Percentiles rank a stretch among this genome's conserved stretches.
Conservation (phyloP, 1,140 invertebrate species). For the Sesamia nonagrioides region DNA sequence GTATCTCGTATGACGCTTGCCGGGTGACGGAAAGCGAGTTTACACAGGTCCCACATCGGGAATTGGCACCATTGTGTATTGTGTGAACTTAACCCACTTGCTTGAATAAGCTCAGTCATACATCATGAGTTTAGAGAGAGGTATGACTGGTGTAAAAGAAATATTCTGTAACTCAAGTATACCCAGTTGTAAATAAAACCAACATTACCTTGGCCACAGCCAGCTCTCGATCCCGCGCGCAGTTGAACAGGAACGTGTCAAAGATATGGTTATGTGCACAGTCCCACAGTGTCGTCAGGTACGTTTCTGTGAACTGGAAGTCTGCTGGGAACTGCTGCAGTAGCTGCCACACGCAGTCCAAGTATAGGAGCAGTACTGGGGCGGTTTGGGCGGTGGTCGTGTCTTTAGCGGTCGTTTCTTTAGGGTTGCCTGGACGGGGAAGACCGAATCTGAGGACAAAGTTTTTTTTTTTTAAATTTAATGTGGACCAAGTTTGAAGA, state of each 20-base stretch:
- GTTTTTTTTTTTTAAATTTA: too few relatives aligned
- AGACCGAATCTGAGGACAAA: constrained; percentile 69
- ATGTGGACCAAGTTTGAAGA: too few relatives aligned
- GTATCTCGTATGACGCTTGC: too few relatives aligned
- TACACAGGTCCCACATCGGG: too few relatives aligned
- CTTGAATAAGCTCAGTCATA: too few relatives aligned
- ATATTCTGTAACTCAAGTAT: not conserved
- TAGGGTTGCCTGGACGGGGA: constrained; percentile 66
- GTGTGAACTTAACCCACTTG: too few relatives aligned
- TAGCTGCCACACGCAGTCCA: constrained; percentile 98
- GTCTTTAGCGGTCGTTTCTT: constrained; percentile 61
- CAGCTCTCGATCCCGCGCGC: constrained; percentile 90
- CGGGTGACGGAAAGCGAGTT: too few relatives aligned
- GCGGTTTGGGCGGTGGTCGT: constrained; percentile 87
- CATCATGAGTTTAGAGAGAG: too few relatives aligned
- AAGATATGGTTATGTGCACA: constrained; percentile 94
- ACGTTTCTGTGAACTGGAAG: constrained; percentile 97
- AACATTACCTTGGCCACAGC: constrained; percentile 84
- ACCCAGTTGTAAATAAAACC: not conserved
- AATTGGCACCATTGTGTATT: too few relatives aligned
- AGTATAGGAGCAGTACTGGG: constrained; percentile 95
- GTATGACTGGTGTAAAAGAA: too few relatives aligned
- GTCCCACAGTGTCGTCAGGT: constrained; percentile 97
- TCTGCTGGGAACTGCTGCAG: constrained; percentile 94
- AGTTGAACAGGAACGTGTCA: constrained; percentile 97